Conservation (phyloP, 2,113 vertebrate genomes). For the Phoxinus phoxinus region DNA sequence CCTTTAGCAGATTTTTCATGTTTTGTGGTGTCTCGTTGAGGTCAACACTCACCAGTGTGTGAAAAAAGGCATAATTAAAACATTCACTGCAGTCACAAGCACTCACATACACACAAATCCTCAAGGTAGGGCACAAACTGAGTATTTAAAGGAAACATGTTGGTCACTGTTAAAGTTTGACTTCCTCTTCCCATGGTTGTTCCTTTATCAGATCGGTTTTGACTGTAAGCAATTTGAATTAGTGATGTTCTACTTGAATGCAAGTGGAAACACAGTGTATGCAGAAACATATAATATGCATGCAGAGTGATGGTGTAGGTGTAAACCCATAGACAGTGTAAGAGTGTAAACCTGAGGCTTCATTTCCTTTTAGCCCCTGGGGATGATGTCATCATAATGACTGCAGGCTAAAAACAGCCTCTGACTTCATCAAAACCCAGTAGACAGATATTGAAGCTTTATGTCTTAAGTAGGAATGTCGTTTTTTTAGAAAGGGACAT, state of each 20-base stretch:
- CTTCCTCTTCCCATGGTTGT: neutral
- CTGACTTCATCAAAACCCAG: neutral
- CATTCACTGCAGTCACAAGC: constrained; percentile 43
- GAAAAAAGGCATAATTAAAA: constrained; percentile 76
- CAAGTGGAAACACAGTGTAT: constrained; percentile 1
- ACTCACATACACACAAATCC: constrained; percentile 63
- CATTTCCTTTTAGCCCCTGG: neutral
- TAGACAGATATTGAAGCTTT: neutral
- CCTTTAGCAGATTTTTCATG: constrained; percentile 25
- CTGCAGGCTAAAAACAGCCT: neutral
- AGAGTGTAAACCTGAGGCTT: neutral
- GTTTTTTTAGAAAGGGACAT: neutral
- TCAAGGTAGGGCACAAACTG: constrained; percentile 1
- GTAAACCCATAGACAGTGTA: too few relatives aligned
- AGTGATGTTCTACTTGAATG: neutral
- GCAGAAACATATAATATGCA: neutral
- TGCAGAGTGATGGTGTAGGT: neutral
- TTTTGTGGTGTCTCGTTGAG: constrained; percentile 79
- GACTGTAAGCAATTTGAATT: neutral
- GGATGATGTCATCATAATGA: neutral
- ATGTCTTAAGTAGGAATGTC: neutral
- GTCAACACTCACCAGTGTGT: constrained; percentile 78
- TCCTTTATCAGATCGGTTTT: neutral
- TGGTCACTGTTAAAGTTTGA: neutral
- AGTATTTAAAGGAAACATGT: neutral